phyloP scores from a whole-genome alignment of 2,888 invertebrate species.

The Stegophylla sp. region DNA sequence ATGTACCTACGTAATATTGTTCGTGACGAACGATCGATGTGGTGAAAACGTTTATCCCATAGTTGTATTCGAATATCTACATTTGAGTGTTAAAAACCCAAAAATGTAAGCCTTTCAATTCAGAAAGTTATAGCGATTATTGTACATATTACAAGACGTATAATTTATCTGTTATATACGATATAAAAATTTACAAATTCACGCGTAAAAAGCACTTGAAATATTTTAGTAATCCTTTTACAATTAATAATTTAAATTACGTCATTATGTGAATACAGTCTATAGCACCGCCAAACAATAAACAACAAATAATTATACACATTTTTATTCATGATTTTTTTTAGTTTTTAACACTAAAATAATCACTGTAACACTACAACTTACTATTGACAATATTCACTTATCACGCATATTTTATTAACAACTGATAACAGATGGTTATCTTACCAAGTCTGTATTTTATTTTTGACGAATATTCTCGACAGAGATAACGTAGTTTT shows the following conservation, averaged over 20 bases:
- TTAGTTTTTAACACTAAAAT: conserved; percentile 30
- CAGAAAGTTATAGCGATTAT: background rate
- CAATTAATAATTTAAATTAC: conserved; percentile 7
- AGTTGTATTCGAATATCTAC: background rate
- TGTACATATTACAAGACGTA: background rate
- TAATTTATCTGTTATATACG: background rate
- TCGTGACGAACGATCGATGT: background rate
- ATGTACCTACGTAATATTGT: conserved; percentile 22
- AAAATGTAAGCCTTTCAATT: background rate
- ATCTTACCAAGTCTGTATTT: no score
- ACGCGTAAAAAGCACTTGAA: background rate
- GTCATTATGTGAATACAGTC: background rate
- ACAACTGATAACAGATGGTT: conserved; percentile 4
- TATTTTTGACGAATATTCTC: no score
- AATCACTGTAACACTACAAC: no score
- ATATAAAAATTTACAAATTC: background rate
- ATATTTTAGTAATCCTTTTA: background rate
- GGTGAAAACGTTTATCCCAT: conserved; percentile 45
- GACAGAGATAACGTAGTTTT: no score
- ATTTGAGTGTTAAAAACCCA: background rate
- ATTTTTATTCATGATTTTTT: conserved; percentile 37
- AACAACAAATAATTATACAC: background rate
- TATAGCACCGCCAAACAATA: background rate
- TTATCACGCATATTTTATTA: background rate
- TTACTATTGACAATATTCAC: background rate